phyloP scores from a whole-genome alignment of 2,888 invertebrate species.

The Conus canariensis region DNA sequence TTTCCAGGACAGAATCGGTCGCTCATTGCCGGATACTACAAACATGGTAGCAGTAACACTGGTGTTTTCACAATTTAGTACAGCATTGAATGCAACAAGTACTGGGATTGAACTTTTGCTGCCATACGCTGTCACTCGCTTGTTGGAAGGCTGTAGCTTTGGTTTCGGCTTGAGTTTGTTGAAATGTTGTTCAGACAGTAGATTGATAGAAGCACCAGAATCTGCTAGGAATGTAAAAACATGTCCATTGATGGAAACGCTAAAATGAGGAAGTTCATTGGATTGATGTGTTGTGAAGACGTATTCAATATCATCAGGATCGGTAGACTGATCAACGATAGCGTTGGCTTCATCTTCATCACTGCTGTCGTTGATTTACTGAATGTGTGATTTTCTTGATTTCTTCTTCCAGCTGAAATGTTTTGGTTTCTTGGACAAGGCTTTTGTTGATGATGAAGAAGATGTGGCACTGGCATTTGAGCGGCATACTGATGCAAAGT shows the following conservation, averaged over 20 bases:
- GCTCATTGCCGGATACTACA: no score
- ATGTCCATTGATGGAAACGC: background rate
- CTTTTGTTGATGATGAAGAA: background rate
- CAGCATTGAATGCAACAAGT: background rate
- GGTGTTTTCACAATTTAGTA: background rate
- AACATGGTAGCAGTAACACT: background rate
- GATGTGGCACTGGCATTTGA: background rate
- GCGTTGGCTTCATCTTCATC: background rate
- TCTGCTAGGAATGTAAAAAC: background rate
- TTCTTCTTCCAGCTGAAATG: background rate
- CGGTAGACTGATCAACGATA: no score
- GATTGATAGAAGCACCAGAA: background rate
- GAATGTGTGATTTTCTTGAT: constrained; percentile 7
- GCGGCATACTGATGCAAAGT: background rate
- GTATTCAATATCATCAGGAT: no score
- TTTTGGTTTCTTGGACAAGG: background rate
- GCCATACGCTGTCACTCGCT: background rate
- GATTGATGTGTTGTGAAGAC: background rate
- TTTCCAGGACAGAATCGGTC: no score
- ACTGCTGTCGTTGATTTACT: background rate
- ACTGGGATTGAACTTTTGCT: background rate
- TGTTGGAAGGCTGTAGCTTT: background rate
- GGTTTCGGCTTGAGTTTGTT: background rate
- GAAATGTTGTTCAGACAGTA: background rate
- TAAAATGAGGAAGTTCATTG: background rate